Base-by-base conservation (phyloP, 2,888 invertebrate species). In the Ophraella communa region DNA sequence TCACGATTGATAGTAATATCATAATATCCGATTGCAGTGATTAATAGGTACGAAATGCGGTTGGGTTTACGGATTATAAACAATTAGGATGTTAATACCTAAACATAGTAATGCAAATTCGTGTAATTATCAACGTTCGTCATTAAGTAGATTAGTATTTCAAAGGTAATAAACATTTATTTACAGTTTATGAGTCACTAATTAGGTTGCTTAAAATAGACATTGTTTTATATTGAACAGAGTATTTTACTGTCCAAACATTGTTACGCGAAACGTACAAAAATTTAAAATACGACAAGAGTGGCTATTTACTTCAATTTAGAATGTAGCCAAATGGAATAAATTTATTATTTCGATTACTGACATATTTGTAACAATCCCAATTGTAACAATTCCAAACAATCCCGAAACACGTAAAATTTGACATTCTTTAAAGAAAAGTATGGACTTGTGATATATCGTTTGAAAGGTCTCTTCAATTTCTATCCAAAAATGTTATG, bases 51-150 rank as follows among this genome's bases (percentile, higher is more conserved):
- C 49, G 17, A 27, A 51, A 51, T 51, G 27, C 49, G 49, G 49
- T 51, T 51, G 24, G 49, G 27, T 27, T 51, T 51, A 51, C 49
- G 49, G 49, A 51, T 51, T 51, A 51, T 51, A 27, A 51, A 51
- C 27, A 51, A 51, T 27, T 51, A 27, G 49, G 49, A 51, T 51
- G 49, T 51, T 51, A 51, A 51, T 51, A 51, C 27, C 49, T 27
- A 24, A 51, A 27, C 24, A 51, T 23, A 51, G 47, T 51, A 51
- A 51, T 51, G 49, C 49, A 51, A 14, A 51, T 24, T 51, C 27
- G n/a, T 51, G 14, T 27, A 51, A 51, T 51, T 51, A 51, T 47
- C 47, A 23, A 21, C 23, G 17, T 17, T 51, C 14, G 27, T 51
- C 49, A 51, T 51, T 51, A 51, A 51, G 49, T 51, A 23, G 47